Evolutionary conservation across 2,888 invertebrate genomes (phyloP).

Genomic region (Podabrus alpinus): DNA sequence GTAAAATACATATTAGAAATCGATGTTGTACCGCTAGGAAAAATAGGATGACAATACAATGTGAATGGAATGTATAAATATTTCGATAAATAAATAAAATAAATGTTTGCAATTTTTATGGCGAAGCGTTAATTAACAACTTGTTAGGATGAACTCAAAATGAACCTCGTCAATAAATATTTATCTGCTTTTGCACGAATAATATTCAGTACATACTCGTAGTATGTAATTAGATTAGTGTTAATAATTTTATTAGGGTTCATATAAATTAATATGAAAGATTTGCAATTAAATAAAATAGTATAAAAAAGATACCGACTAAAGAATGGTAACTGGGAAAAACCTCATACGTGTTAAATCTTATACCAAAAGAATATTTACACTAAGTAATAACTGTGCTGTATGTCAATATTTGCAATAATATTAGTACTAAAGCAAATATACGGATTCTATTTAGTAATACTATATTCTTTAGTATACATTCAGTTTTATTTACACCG

Average conservation of each 20-base stretch:
- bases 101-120: too few relatives aligned
- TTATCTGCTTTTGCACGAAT: too few relatives aligned
- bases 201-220: too few relatives aligned
- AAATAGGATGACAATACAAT: too few relatives aligned
- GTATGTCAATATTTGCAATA: neutral
- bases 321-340: neutral
- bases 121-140: too few relatives aligned
- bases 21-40: too few relatives aligned
- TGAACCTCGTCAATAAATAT: too few relatives aligned
- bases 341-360: neutral
- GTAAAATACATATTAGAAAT: too few relatives aligned
- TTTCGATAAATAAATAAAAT: too few relatives aligned
- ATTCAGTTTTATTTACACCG: neutral
- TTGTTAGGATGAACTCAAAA: too few relatives aligned
- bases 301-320: neutral
- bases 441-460: neutral
- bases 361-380: neutral
- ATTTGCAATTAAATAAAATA: neutral
- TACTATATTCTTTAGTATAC: neutral
- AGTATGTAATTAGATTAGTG: too few relatives aligned
- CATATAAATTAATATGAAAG: neutral
- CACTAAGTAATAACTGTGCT: neutral
- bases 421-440: neutral
- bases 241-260: neutral
- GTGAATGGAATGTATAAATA: too few relatives aligned